Percentiles rank a stretch among this genome's conserved stretches.
Evolutionary conservation across 2,888 invertebrate species (phyloP).

Genomic region (Archips crataeganus): DNA sequence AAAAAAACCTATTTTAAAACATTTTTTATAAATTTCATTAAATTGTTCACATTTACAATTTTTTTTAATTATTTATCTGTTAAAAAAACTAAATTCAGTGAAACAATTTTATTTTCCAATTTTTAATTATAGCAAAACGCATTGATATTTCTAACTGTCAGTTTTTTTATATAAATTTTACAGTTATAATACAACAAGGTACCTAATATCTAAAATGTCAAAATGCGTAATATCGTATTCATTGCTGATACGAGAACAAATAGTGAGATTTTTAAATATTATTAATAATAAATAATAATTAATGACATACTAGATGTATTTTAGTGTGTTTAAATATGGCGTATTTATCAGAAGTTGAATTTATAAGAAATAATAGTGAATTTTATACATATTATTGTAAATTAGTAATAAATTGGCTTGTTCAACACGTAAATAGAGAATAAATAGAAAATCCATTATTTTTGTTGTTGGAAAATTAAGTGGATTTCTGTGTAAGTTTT

Average conservation of each 20-base stretch:
- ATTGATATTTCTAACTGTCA: not conserved
- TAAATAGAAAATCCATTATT: slow-evolving; percentile 12
- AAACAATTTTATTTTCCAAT: no score
- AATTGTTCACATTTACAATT: no score
- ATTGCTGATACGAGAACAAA: slow-evolving; percentile 57
- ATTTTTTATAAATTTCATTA: no score
- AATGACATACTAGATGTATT: slow-evolving; percentile 45
- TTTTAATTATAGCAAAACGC: no score
- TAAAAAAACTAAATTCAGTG: no score
- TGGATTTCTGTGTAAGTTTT: slow-evolving; percentile 11
- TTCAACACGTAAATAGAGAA: slow-evolving; percentile 22
- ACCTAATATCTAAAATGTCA: slow-evolving; percentile 40
- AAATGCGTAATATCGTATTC: slow-evolving; percentile 45
- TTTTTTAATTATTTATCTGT: no score
- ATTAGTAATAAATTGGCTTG: slow-evolving; percentile 35
- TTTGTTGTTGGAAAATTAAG: slow-evolving; percentile 22
- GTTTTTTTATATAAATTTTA: not conserved
- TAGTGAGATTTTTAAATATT: slow-evolving; percentile 74
- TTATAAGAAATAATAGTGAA: slow-evolving; percentile 54
- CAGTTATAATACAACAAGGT: slow-evolving; percentile 1
- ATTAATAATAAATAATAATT: slow-evolving; percentile 47
- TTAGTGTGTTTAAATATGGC: slow-evolving; percentile 44
- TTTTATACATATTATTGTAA: slow-evolving; percentile 40
- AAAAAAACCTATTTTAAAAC: no score
- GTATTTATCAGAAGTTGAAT: slow-evolving; percentile 69